These are phyloP conservation scores for Halcyon leucocephala DNA, from an alignment of 2,797 vertebrate genomes.

Conservation along the genomic window DNA sequence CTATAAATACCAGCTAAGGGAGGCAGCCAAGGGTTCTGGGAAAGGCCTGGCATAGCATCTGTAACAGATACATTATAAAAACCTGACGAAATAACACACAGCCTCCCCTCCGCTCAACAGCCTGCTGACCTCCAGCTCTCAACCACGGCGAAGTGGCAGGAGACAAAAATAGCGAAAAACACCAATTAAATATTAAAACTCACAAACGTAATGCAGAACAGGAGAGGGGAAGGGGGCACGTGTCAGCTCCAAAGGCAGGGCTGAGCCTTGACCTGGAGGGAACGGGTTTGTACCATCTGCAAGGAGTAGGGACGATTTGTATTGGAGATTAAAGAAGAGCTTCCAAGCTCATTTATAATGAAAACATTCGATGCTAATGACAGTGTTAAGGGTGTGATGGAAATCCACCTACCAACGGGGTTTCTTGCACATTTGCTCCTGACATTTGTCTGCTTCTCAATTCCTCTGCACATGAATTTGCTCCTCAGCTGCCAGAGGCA, in stretches of 20 bases:
- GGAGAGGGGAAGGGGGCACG: neutral
- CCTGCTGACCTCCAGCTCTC: constrained; percentile 24
- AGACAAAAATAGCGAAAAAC: constrained; percentile 35
- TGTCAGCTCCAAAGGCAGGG: neutral
- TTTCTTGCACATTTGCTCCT: neutral
- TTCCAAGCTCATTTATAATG: constrained; percentile 20
- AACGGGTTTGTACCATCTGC: neutral
- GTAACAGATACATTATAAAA: neutral
- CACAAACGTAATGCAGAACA: neutral
- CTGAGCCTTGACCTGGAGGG: neutral
- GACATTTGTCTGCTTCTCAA: neutral
- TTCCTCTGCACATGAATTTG: neutral
- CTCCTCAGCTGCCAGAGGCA: neutral
- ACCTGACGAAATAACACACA: neutral
- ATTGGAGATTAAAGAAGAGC: constrained; percentile 22
- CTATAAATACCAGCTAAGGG: neutral
- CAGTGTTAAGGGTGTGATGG: constrained; percentile 10
- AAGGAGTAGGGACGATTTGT: constrained; percentile 17
- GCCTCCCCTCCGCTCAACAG: neutral
- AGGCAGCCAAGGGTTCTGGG: constrained; percentile 1
- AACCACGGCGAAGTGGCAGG: neutral
- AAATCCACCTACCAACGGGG: neutral
- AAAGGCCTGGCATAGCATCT: neutral
- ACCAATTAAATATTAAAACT: constrained; percentile 61
- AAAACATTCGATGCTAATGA: constrained; percentile 24